A percentile compares a stretch with the other conserved stretches of the same genome.
Evolutionary conservation across 2,797 vertebrate species (phyloP).

Genomic region (Limnodromus scolopaceus): DNA sequence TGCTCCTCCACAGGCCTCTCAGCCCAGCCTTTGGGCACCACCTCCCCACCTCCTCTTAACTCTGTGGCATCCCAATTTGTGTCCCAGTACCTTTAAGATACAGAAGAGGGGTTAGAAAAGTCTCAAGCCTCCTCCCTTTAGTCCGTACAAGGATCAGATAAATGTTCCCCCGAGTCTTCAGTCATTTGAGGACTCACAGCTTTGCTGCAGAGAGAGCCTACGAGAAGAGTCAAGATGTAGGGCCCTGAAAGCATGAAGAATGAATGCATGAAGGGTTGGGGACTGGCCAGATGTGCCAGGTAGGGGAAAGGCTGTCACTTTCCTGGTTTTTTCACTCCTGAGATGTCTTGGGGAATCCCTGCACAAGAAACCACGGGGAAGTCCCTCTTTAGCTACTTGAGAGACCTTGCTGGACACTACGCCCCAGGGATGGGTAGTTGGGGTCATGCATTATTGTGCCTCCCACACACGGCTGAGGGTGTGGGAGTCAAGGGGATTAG

Average conservation of each 20-base stretch:
- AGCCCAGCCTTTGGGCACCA: neutral
- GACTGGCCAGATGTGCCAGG: accelerated
- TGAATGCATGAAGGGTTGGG: neutral
- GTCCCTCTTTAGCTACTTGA: neutral
- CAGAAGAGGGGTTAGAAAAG: neutral
- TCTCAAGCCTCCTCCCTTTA: neutral
- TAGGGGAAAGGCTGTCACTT: accelerated
- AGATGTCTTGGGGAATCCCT: accelerated
- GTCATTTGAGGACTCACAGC: neutral
- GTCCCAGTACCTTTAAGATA: neutral
- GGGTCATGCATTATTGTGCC: neutral
- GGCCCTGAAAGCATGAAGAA: neutral
- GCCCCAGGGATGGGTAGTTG: accelerated
- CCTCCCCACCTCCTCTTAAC: neutral
- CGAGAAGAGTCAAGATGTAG: accelerated
- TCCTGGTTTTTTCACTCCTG: neutral
- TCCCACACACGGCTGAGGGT: accelerated
- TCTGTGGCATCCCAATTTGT: neutral
- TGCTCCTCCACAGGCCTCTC: neutral
- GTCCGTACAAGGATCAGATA: no score
- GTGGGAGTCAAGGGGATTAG: neutral
- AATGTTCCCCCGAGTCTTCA: neutral
- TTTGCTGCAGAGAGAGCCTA: neutral
- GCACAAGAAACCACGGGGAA: accelerated
- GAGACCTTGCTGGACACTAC: accelerated